Evolutionary conservation across 2,797 vertebrate species (phyloP), one percentile per base, ranked within the genome.

Genomic region (Myotis planiceps): DNA sequence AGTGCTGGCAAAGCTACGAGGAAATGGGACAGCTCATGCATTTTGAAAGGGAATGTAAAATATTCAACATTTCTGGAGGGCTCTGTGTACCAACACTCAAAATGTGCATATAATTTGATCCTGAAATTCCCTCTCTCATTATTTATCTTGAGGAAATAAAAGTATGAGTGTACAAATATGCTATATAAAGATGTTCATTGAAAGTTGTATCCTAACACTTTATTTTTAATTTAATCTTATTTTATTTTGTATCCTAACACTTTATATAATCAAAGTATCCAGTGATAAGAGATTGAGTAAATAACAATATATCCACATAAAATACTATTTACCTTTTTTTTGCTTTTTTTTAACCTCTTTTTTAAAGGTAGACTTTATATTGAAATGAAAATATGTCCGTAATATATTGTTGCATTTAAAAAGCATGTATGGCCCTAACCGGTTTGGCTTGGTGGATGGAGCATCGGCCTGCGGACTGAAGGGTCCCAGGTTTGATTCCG

Each of bases 11-110:
- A 68, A 76, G 3, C 7, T 72, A 23, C 3, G 42, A 42, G 27
- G 15, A 90, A 86, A 66, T 76, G 32, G 34, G 32, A 63, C 18
- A 53, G 25, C 27, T 79, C 19, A 51, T 80, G 58, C n/a, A n/a
- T 96, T 97, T 92, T 88, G 58, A 94, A 92, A 94, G 5, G 5
- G 51, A 34, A 80, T 34, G 13, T 80, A 85, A 94, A 92, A 86
- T 66, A 82, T 49, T 75, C 23, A 87, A 34, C 60, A 90, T 71
- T 86, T 82, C 72, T 71, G 32, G 55, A 85, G 29, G 47, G 53
- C 34, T 80, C 8, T 85, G 79, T 71, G 71, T 71, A 76, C n/a
- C 66, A 76, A 76, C 27, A 76, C 90, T 76, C 49, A 86, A 90
- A 95, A 79, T 85, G 21, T 86, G 7, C 12, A 19, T 47, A 16